phyloP scores from a whole-genome alignment of 2,797 vertebrate genomes.

The Pseudomugil tenellus region DNA sequence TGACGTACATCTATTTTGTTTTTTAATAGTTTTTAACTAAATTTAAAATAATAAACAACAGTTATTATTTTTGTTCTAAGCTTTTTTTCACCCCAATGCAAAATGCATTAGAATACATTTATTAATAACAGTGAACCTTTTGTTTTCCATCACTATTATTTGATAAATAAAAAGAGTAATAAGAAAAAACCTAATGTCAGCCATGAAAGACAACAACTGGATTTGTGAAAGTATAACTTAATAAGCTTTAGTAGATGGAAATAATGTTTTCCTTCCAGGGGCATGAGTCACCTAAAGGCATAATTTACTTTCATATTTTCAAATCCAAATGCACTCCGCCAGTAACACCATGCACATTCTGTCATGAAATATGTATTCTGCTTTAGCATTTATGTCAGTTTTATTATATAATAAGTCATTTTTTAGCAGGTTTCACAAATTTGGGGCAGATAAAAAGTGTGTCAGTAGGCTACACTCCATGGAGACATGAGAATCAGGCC shows the following conservation, averaged over 20 bases:
- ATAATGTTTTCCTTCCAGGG: not conserved
- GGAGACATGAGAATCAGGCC: constrained; percentile 65
- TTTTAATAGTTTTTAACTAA: too few species aligned
- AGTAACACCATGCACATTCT: not conserved
- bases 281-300: not conserved
- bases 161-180: constrained; percentile 23
- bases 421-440: constrained; percentile 35
- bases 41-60: too few species aligned
- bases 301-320: constrained; percentile 7
- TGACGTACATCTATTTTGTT: not conserved
- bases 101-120: not conserved
- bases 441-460: constrained; percentile 71
- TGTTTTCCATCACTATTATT: constrained; percentile 3
- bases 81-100: not conserved
- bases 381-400: constrained; percentile 6
- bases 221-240: not conserved
- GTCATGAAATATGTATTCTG: constrained; percentile 13
- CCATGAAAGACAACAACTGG: not conserved
- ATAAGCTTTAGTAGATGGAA: not conserved
- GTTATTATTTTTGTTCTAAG: not conserved
- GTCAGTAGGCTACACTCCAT: constrained; percentile 76
- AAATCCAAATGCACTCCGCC: constrained; percentile 7
- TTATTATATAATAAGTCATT: constrained; percentile 35
- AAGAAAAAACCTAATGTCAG: constrained; percentile 21
- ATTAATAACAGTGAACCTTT: not conserved